Base-by-base conservation (phyloP, 2,888 invertebrate species). In the Synanthedon formicaeformis region DNA sequence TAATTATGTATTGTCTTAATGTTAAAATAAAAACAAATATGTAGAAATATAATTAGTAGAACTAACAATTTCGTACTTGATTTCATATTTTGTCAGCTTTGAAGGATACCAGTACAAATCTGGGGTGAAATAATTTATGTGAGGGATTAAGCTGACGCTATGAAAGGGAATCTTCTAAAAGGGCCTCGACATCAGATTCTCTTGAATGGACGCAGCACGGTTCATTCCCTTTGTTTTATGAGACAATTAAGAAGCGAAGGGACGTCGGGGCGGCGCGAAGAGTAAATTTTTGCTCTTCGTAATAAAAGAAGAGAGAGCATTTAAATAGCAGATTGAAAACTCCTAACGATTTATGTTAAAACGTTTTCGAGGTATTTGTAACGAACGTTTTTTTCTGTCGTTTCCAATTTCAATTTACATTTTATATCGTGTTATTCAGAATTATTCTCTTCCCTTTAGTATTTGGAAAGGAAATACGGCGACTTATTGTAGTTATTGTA, bases 151-250 rank as follows among this genome's bases (percentile, higher is more conserved):
- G 60, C 61, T 62, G 64, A 66, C 61, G 62, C 60, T 61, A 65
- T 67, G 64, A 67, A 68, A 65, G 64, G 51, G 62, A 67, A 64
- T 70, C 62, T 63, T 59, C 49, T 16, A 62, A 63, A 69, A 62
- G 63, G 62, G 65, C 59, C 61, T 56, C 58, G 60, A 60, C 57
- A 61, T 63, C 60, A 63, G 62, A 66, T 66, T 55, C 57, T 61
- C 61, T 61, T 52, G 57, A 62, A 60, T 61, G 61, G 57, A 61
- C 63, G 55, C 48, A 65, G 66, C 73, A 75, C 71, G 72, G 71
- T 75, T 77, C 70, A 74, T 79, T 75, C 75, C 64, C 69, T 74
- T 76, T 78, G 76, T 79, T 80, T 78, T 77, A 79, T 74, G 76
- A 71, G 77, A 78, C 74, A 77, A 77, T 77, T 76, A 78, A 75